Evolutionary conservation across 2,797 vertebrate genomes (phyloP).

Genomic region (Falco berigora): DNA sequence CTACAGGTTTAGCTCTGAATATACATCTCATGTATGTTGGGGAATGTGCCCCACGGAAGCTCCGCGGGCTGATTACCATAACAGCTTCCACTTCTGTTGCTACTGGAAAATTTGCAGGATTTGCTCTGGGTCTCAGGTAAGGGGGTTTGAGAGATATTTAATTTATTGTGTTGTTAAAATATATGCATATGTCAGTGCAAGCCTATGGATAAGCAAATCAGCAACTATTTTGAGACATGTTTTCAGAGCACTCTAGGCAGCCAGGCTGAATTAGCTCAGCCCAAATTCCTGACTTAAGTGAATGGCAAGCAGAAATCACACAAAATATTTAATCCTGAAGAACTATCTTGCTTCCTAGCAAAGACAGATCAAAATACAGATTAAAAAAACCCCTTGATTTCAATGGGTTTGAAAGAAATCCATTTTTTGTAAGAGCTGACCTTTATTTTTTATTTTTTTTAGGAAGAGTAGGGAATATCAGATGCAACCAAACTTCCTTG

Average conservation of each 20-base stretch:
- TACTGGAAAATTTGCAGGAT: conserved; percentile 75
- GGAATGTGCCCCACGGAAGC: conserved; percentile 76
- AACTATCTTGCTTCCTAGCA: neutral
- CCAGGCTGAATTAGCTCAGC: neutral
- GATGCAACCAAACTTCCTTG: neutral
- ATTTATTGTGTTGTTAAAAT: neutral
- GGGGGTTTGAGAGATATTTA: neutral
- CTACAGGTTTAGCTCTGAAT: conserved; percentile 70
- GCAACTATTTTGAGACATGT: neutral
- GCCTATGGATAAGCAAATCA: neutral
- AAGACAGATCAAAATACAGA: neutral
- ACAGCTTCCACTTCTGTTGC: conserved; percentile 63
- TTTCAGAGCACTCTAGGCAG: neutral
- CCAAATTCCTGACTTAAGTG: neutral
- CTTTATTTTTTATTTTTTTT: neutral
- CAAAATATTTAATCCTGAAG: neutral
- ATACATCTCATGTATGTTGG: conserved; percentile 75
- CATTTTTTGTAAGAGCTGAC: neutral
- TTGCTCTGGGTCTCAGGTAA: conserved; percentile 79
- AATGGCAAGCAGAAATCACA: neutral
- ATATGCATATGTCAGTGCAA: neutral
- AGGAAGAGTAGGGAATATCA: neutral
- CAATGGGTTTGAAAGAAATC: neutral
- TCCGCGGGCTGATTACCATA: conserved; percentile 74
- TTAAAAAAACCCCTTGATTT: neutral